A percentile compares a stretch with the other conserved stretches of the same genome.
Evolutionary conservation across 1,140 invertebrate genomes (phyloP).

Genomic region (Trialeurodes vaporariorum): DNA sequence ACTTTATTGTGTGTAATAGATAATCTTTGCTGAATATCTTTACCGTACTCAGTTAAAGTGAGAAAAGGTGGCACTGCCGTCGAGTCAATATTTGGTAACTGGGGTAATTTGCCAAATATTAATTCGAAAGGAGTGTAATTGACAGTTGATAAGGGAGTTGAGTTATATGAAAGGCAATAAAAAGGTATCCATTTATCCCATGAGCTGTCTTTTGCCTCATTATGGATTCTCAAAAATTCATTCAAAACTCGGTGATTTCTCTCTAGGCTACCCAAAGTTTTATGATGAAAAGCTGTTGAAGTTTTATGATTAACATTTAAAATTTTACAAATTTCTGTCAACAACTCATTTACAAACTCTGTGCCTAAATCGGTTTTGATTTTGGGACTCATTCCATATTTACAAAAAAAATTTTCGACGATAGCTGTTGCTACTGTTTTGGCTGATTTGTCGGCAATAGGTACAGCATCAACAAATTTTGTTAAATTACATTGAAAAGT

Average conservation of each 20-base stretch:
- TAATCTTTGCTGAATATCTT: no score
- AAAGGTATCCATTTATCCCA: background rate
- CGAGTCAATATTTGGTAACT: no score
- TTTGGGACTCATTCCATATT: slow-evolving; percentile 13
- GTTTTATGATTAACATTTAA: slow-evolving; percentile 26
- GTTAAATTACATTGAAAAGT: slow-evolving; percentile 30
- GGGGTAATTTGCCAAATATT: background rate
- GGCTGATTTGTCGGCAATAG: slow-evolving; percentile 24
- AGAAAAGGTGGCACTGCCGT: no score
- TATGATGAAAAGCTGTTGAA: slow-evolving; percentile 25
- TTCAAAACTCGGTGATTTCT: slow-evolving; percentile 31
- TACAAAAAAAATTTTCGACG: slow-evolving; percentile 12
- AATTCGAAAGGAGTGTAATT: background rate
- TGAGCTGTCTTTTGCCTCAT: background rate
- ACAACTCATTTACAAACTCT: slow-evolving; percentile 21
- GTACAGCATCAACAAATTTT: slow-evolving; percentile 29
- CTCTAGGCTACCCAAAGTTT: slow-evolving; percentile 32
- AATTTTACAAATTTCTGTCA: slow-evolving; percentile 26
- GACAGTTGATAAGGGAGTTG: background rate
- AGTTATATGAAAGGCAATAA: background rate
- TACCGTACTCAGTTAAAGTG: no score
- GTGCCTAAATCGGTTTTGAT: slow-evolving; percentile 16
- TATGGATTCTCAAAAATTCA: slow-evolving; percentile 31
- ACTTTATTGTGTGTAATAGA: no score
- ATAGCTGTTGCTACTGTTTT: slow-evolving; percentile 25